These are phyloP conservation scores for Omphaloscelis lunosa DNA, from an alignment of 2,888 invertebrate species.

Conservation along the genomic window DNA sequence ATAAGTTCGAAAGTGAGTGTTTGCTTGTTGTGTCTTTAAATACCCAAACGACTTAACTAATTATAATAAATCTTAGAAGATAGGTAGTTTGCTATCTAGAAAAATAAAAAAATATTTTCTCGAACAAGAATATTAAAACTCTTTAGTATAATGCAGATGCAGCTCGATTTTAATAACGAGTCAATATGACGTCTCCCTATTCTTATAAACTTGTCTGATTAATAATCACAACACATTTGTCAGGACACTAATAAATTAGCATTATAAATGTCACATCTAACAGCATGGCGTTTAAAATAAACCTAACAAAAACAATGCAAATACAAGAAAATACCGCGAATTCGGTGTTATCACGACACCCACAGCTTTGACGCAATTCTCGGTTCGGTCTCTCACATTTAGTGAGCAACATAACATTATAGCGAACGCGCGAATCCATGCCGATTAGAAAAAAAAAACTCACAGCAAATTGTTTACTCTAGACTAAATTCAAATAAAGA, in stretches of 20 bases:
- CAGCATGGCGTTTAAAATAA: conserved; percentile 21
- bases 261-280: conserved; percentile 51
- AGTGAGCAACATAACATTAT: conserved; percentile 67
- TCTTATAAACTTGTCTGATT: conserved; percentile 15
- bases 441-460: conserved; percentile 64
- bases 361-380: conserved; percentile 71
- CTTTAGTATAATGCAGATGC: background rate
- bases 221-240: conserved; percentile 24
- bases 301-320: conserved; percentile 53
- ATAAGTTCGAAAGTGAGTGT: background rate
- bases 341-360: conserved; percentile 70
- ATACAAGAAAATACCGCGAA: conserved; percentile 63
- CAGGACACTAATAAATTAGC: conserved; percentile 40
- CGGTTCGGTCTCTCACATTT: conserved; percentile 63
- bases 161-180: conserved; percentile 1
- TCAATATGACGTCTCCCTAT: conserved; percentile 1
- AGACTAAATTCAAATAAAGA: conserved; percentile 45
- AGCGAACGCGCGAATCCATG: conserved; percentile 69
- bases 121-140: background rate
- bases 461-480: conserved; percentile 54
- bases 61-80: background rate
- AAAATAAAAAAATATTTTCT: background rate
- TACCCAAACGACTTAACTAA: background rate
- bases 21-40: background rate
- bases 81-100: background rate